Percentiles rank a stretch among this genome's conserved stretches.
phyloP scores from a whole-genome alignment of 2,888 invertebrate genomes.

The Sepioteuthis lessoniana region DNA sequence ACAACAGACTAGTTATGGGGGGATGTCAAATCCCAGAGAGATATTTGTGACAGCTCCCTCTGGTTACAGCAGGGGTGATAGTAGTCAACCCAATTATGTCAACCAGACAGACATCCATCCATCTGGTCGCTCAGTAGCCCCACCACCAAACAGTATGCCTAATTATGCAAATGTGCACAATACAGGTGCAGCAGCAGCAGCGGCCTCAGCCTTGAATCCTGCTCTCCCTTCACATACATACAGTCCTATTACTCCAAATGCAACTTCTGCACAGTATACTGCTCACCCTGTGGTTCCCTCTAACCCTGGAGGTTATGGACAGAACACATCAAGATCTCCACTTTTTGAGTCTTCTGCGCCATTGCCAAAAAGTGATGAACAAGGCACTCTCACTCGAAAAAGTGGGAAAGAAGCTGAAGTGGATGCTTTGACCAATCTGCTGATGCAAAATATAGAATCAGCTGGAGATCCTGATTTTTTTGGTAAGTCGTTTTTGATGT shows the following conservation, averaged over 20 bases:
- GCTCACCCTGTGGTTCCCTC: not conserved
- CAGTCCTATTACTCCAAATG: not conserved
- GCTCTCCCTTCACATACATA: not conserved
- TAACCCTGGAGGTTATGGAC: not conserved
- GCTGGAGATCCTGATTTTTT: constrained; percentile 81
- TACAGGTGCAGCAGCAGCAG: not conserved
- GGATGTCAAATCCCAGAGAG: not conserved
- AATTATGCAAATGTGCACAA: constrained; percentile 41
- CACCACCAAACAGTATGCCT: not conserved
- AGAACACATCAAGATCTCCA: not conserved
- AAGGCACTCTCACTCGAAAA: constrained; percentile 50
- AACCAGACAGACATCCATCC: not conserved
- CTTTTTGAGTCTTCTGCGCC: not conserved
- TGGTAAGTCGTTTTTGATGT: constrained; percentile 75
- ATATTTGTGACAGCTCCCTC: not conserved
- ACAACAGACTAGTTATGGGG: not conserved
- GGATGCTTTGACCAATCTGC: constrained; percentile 89
- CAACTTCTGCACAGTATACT: not conserved
- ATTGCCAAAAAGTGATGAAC: not conserved
- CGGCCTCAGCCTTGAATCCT: not conserved
- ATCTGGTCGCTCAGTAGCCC: not conserved
- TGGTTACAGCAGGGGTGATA: not conserved
- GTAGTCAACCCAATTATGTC: not conserved
- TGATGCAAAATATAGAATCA: constrained; percentile 86
- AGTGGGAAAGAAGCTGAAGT: constrained; percentile 86